phyloP scores from a whole-genome alignment of 2,113 vertebrate species.

The Terrapene triunguis region DNA sequence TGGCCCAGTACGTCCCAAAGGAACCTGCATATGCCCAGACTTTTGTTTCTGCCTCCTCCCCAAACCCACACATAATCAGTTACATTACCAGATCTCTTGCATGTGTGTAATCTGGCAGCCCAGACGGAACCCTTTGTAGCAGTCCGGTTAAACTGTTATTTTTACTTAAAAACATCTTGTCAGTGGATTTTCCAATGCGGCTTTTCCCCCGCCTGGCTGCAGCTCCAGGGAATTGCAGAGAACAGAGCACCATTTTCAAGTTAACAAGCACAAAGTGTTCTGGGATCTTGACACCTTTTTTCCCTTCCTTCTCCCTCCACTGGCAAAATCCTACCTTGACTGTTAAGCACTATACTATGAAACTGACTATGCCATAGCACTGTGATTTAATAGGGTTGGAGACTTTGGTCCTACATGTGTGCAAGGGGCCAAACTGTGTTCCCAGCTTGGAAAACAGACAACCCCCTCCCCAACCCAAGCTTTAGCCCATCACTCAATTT shows the following conservation, averaged over 20 bases:
- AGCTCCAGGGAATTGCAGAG: background rate
- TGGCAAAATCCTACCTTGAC: background rate
- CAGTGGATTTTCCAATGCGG: background rate
- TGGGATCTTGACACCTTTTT: background rate
- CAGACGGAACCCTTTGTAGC: background rate
- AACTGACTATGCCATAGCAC: background rate
- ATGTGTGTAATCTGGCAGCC: background rate
- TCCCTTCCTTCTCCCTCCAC: background rate
- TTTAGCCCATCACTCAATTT: background rate
- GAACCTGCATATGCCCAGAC: background rate
- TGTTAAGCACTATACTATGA: background rate
- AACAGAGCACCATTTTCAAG: background rate
- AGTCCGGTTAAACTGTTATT: background rate
- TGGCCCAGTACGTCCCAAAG: background rate
- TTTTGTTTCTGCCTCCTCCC: background rate
- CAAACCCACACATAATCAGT: background rate
- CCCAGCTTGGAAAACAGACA: background rate
- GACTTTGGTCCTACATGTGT: background rate
- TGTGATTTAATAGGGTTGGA: background rate
- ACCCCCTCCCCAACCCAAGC: too few species aligned
- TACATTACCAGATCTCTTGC: background rate
- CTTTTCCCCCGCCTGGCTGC: background rate
- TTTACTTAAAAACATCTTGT: background rate
- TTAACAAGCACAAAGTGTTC: background rate
- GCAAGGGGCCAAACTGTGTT: background rate